Conservation (phyloP, 1,140 invertebrate species). For the Papilio polyxenes region DNA sequence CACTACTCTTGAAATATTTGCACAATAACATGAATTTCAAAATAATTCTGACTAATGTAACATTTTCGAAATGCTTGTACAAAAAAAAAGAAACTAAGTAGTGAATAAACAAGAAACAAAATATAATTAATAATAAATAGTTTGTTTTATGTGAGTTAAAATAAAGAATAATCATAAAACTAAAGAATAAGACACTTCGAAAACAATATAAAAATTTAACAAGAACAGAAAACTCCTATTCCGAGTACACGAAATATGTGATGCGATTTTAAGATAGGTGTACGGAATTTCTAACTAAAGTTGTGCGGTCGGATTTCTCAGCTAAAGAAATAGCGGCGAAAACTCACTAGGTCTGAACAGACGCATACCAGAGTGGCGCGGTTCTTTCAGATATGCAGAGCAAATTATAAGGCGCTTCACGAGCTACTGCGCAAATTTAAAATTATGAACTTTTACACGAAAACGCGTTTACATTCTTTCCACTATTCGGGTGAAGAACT, state of each 20-base stretch:
- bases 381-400: constrained; percentile 63
- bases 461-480: constrained; percentile 55
- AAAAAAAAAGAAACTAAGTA: too few relatives aligned
- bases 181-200: constrained; percentile 46
- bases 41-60: background rate
- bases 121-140: too few relatives aligned
- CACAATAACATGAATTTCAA: background rate
- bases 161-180: background rate
- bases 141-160: too few relatives aligned
- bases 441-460: constrained; percentile 65
- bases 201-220: constrained; percentile 56
- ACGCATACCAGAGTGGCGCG: constrained; percentile 54
- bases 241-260: constrained; percentile 66
- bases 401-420: constrained; percentile 64
- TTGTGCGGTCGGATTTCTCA: constrained; percentile 64
- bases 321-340: constrained; percentile 70
- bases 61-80: background rate
- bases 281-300: constrained; percentile 72
- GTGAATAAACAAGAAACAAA: too few relatives aligned
- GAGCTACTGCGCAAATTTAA: constrained; percentile 59
- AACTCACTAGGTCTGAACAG: constrained; percentile 64
- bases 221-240: constrained; percentile 59
- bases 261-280: constrained; percentile 67
- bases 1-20: background rate
- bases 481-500: constrained; percentile 44